These are phyloP conservation scores for Anagyrus pseudococci DNA, from an alignment of 2,888 invertebrate genomes.

Conservation along the genomic window DNA sequence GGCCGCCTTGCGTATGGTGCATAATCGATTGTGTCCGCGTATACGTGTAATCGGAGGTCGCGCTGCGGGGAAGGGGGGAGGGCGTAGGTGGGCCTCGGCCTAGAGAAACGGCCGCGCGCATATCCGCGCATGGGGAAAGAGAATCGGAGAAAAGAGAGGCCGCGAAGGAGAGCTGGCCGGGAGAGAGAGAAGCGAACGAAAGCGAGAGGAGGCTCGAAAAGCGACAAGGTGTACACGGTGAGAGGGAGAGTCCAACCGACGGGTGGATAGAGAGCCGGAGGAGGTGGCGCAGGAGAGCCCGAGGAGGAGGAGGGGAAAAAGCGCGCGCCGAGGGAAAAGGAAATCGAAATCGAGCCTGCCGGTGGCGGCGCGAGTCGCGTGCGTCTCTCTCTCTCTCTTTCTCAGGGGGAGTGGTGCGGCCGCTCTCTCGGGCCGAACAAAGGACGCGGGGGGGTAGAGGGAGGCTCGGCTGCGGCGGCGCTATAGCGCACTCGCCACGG, in stretches of 20 bases:
- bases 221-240: slow-evolving; percentile 16
- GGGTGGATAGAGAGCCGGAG: not conserved
- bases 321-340: slow-evolving; percentile 36
- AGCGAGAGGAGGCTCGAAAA: slow-evolving; percentile 31
- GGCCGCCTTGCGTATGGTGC: slow-evolving; percentile 12
- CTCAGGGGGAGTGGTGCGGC: no score
- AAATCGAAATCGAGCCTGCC: slow-evolving; percentile 35
- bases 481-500: slow-evolving; percentile 28
- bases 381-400: no score
- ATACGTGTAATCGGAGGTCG: not conserved
- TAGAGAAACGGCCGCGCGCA: not conserved
- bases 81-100: not conserved
- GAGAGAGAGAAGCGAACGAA: slow-evolving; percentile 14
- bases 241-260: no score
- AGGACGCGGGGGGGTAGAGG: slow-evolving; percentile 11
- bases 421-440: no score
- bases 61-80: not conserved
- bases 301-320: not conserved
- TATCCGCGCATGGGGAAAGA: not conserved
- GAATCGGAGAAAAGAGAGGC: not conserved
- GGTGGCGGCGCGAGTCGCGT: no score
- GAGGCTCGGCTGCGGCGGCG: slow-evolving; percentile 29
- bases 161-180: slow-evolving; percentile 3
- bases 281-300: not conserved
- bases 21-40: slow-evolving; percentile 18